These are phyloP conservation scores for Apis florea DNA, from an alignment of 1,140 invertebrate species.

Conservation along the genomic window DNA sequence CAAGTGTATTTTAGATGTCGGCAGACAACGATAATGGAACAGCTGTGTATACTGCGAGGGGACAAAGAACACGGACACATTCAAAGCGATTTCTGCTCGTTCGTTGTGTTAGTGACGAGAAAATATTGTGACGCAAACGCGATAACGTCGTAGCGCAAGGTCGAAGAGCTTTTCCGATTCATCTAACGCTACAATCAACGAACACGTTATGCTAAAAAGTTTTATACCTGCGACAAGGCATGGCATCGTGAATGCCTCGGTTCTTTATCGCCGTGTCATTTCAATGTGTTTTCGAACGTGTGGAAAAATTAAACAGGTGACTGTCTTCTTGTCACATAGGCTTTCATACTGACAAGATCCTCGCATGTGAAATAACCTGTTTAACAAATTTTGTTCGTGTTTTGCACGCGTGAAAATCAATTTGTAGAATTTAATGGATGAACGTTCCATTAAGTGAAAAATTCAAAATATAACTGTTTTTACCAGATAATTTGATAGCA, in stretches of 20 bases:
- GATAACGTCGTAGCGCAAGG: constrained; percentile 60
- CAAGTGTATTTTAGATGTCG: not conserved
- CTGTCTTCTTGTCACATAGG: too few relatives aligned
- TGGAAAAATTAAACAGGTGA: not conserved
- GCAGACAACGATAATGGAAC: constrained; percentile 33
- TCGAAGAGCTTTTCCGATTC: constrained; percentile 58
- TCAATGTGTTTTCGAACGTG: not conserved
- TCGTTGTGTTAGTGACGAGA: constrained; percentile 45
- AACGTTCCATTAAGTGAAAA: too few relatives aligned
- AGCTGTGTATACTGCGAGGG: constrained; percentile 39
- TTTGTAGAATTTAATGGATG: too few relatives aligned
- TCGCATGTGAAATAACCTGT: too few relatives aligned
- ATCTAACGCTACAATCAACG: constrained; percentile 41
- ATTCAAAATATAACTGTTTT: too few relatives aligned
- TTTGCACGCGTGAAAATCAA: too few relatives aligned
- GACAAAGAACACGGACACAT: constrained; percentile 55
- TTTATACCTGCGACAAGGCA: constrained; percentile 1
- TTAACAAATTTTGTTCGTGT: too few relatives aligned
- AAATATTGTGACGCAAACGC: constrained; percentile 63
- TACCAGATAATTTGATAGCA: too few relatives aligned
- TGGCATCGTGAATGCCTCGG: not conserved
- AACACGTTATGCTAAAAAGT: constrained; percentile 27
- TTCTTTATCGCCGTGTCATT: not conserved
- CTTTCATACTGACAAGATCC: too few relatives aligned
- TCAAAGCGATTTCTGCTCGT: constrained; percentile 53